phyloP scores from a whole-genome alignment of 2,113 vertebrate species.

The Sinocyclocheilus grahami region DNA sequence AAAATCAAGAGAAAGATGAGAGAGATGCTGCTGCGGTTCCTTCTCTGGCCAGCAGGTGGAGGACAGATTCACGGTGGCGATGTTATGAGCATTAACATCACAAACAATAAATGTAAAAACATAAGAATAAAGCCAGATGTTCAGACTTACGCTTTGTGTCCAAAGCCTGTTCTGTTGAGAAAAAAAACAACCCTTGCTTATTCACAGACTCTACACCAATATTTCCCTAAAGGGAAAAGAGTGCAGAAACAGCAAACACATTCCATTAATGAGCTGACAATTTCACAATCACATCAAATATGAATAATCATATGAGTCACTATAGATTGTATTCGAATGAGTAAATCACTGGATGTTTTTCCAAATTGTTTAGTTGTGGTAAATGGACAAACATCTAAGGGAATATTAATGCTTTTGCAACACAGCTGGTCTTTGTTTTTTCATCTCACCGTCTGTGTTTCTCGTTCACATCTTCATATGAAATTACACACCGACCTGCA shows the following conservation, averaged over 20 bases:
- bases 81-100: neutral
- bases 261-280: neutral
- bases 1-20: neutral
- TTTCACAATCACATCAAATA: neutral
- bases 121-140: neutral
- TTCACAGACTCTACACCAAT: neutral
- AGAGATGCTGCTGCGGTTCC: neutral
- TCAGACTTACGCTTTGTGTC: neutral
- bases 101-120: neutral
- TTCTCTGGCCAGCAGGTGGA: constrained; percentile 17
- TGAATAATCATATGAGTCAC: too few relatives aligned
- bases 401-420: neutral
- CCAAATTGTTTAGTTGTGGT: neutral
- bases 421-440: neutral
- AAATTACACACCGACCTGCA: constrained; percentile 1
- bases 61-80: too few relatives aligned
- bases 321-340: neutral
- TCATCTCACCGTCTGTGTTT: neutral
- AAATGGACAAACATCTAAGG: too few relatives aligned
- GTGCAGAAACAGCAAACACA: neutral
- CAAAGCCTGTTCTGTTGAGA: neutral
- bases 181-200: neutral
- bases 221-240: neutral
- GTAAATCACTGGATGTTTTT: neutral
- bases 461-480: neutral